Base-by-base conservation (phyloP, 2,113 vertebrate species). In the Crotalus horridus region DNA sequence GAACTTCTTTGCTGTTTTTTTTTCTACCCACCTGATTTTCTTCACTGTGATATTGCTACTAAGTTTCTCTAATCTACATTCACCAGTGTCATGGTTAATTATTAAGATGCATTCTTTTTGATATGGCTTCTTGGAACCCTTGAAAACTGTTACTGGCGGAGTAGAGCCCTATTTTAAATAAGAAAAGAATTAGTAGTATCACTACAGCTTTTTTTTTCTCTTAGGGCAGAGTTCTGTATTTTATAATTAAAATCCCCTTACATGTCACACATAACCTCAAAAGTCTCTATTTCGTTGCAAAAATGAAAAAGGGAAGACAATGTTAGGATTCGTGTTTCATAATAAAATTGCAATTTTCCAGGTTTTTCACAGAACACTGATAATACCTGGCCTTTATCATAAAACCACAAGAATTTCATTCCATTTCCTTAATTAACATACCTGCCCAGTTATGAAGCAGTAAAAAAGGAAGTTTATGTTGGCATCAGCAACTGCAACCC, bases 91-190 rank as follows among this genome's bases (percentile, higher is more conserved):
- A 92, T 99, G 99, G 97, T 99, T 99, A 95, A 99, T 98, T 91
- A 99, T 99, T 94, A 99, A 98, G 97, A 99, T 98, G 97, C 99
- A 99, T 97, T 99, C 99, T 95, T 99, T 99, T 97, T 99, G 98
- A 94, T 99, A 99, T 88, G 99, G 98, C 94, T 99, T 98, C 97
- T 99, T 99, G 89, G 99, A 99, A 93, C 99, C 99, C 96, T 99
- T 99, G 97, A 99, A 99, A 94, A 99, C 99, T 0, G 99, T 99
- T 91, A 99, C 97, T 29, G 99, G 99, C 95, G 99, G 97, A 94
- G 98, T 99, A 87, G 99, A 99, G 59, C 99, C 99, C 99, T 99
- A 92, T 97, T 96, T 95, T 92, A 97, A 59, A 95, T 85, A 93
- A 97, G 58, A 90, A 89, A 33, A 93, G 53, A 90, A 90, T 86